phyloP scores from a whole-genome alignment of 2,113 vertebrate genomes.

The Chascanopsetta lugubris region DNA sequence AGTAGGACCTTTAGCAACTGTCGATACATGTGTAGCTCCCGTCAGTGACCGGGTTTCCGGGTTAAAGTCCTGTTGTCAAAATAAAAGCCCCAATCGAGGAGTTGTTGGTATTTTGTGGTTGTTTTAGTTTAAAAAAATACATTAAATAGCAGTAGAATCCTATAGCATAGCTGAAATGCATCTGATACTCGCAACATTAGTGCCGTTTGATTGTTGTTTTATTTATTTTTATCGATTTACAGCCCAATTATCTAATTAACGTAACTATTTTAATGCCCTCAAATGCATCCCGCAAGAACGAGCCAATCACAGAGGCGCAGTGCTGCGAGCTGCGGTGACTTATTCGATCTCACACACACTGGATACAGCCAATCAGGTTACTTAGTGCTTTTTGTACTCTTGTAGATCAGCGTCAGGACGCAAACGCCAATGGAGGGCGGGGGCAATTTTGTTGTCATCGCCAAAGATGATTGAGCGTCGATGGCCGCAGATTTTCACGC shows the following conservation, averaged over 20 bases:
- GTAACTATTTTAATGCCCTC: background rate
- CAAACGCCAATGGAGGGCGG: constrained; percentile 29
- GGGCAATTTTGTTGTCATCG: constrained; percentile 63
- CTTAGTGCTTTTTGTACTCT: accelerated
- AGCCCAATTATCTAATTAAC: background rate
- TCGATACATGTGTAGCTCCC: too few relatives aligned
- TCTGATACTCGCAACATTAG: too few relatives aligned
- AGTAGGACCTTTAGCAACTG: constrained; percentile 25
- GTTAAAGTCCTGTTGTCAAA: constrained; percentile 45
- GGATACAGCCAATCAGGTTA: background rate
- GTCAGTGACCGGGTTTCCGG: constrained; percentile 29
- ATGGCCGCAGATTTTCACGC: constrained; percentile 67
- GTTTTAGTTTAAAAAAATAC: background rate
- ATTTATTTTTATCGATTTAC: background rate
- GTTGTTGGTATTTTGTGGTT: accelerated
- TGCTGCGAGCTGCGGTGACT: background rate
- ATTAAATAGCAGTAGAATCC: too few relatives aligned
- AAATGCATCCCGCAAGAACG: constrained; percentile 29
- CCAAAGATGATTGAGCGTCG: constrained; percentile 64
- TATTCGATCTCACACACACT: background rate
- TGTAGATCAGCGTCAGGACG: constrained; percentile 9
- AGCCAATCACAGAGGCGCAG: constrained; percentile 51
- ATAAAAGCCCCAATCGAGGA: constrained; percentile 46
- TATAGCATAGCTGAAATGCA: too few relatives aligned
- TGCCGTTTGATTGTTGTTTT: accelerated